Percentiles rank a stretch among this genome's conserved stretches.
phyloP scores from a whole-genome alignment of 1,140 invertebrate species.

The Macrotrachela quadricornifera region DNA sequence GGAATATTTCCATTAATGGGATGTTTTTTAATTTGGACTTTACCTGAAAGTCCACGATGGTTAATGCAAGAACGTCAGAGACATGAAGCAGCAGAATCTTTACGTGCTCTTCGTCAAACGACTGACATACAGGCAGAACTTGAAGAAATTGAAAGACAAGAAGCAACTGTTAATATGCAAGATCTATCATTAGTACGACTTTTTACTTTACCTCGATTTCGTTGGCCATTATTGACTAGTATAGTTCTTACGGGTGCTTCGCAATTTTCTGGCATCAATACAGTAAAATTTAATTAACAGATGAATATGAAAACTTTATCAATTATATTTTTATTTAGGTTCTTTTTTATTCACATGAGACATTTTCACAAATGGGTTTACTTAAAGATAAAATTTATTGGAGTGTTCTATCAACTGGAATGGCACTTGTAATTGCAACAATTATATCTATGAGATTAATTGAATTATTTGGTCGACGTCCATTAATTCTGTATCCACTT shows the following conservation, averaged over 20 bases:
- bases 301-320: too few relatives aligned
- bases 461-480: slow-evolving; percentile 51
- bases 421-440: slow-evolving; percentile 68
- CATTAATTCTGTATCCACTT: slow-evolving; percentile 52
- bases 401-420: slow-evolving; percentile 60
- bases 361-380: slow-evolving; percentile 52
- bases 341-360: slow-evolving; percentile 57
- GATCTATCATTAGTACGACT: not conserved
- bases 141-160: not conserved
- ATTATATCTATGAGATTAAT: slow-evolving; percentile 56
- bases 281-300: too few relatives aligned
- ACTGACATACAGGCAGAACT: not conserved
- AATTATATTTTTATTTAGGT: too few relatives aligned
- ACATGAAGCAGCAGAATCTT: too few relatives aligned
- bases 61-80: too few relatives aligned
- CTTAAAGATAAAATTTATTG: slow-evolving; percentile 39
- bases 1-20: too few relatives aligned
- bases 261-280: slow-evolving; percentile 28
- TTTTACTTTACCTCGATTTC: slow-evolving; percentile 11
- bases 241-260: slow-evolving; percentile 19
- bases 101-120: not conserved
- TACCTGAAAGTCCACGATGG: too few relatives aligned
- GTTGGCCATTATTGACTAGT: slow-evolving; percentile 19
- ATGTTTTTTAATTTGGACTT: too few relatives aligned
- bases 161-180: not conserved